Conservation (phyloP, 2,888 invertebrate genomes). For the Cataglyphis albicans region DNA sequence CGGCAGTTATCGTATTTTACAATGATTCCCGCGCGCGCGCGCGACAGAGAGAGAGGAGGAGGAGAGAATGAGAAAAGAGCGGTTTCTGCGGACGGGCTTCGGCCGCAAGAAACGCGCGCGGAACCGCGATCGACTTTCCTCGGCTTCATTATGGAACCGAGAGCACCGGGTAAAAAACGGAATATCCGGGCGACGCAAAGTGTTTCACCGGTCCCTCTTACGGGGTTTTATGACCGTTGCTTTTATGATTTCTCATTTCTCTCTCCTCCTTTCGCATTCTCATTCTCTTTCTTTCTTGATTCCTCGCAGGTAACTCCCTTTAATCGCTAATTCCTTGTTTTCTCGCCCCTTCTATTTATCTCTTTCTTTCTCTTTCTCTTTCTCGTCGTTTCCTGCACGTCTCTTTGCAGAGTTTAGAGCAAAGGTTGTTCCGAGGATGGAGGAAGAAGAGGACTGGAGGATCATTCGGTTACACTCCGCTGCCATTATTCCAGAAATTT, state of each 20-base stretch:
- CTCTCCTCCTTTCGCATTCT: slow-evolving; percentile 36
- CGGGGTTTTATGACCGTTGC: slow-evolving; percentile 68
- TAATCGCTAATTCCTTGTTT: slow-evolving; percentile 23
- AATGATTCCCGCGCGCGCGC: slow-evolving; percentile 15
- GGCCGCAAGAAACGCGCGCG: slow-evolving; percentile 26
- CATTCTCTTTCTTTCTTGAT: slow-evolving; percentile 25
- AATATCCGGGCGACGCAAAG: slow-evolving; percentile 59
- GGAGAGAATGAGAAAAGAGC: slow-evolving; percentile 18
- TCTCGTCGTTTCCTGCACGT: neutral
- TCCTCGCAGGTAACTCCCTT: slow-evolving; percentile 8
- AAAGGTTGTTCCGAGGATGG: neutral
- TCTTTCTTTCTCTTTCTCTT: neutral
- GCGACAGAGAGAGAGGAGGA: neutral
- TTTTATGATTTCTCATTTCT: slow-evolving; percentile 61
- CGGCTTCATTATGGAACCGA: slow-evolving; percentile 62
- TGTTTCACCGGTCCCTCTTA: slow-evolving; percentile 57
- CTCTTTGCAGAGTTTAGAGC: slow-evolving; percentile 1
- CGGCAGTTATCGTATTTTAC: slow-evolving; percentile 23
- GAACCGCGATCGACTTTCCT: slow-evolving; percentile 22
- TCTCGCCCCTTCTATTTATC: slow-evolving; percentile 15
- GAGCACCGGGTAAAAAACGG: slow-evolving; percentile 63
- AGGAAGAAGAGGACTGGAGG: slow-evolving; percentile 22
- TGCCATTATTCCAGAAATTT: slow-evolving; percentile 49
- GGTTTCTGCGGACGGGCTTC: slow-evolving; percentile 24
- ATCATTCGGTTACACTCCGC: slow-evolving; percentile 32